Conservation (phyloP, 2,113 vertebrate species). For the Phalacrocorax aristotelis region DNA sequence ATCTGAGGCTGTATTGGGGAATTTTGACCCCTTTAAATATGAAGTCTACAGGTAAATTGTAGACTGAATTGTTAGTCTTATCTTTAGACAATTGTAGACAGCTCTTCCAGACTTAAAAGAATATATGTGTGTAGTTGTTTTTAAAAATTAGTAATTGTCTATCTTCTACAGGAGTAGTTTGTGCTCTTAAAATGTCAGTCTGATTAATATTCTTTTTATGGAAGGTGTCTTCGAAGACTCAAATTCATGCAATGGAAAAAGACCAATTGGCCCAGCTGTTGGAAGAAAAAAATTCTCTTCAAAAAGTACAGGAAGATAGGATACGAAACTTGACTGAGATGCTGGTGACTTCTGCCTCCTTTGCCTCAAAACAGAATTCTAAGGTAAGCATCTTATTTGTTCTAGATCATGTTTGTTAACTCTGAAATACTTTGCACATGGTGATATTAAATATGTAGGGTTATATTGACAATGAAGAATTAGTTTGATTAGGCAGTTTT, state of each 20-base stretch:
- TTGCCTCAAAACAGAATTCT: slow-evolving; percentile 56
- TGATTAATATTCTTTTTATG: background rate
- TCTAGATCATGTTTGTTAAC: background rate
- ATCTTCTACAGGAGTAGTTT: background rate
- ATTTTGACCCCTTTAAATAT: background rate
- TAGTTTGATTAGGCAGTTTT: background rate
- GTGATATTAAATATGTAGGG: background rate
- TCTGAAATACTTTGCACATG: background rate
- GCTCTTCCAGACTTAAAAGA: background rate
- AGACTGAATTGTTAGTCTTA: background rate
- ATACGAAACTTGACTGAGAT: slow-evolving; percentile 89
- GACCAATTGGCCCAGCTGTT: slow-evolving; percentile 85
- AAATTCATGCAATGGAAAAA: slow-evolving; percentile 88
- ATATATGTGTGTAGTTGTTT: background rate
- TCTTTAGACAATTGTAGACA: background rate
- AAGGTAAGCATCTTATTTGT: slow-evolving; percentile 72
- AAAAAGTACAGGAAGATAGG: slow-evolving; percentile 86
- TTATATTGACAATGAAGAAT: background rate
- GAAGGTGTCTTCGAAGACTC: slow-evolving; percentile 87
- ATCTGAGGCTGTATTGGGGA: background rate
- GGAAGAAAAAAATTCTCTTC: slow-evolving; percentile 91
- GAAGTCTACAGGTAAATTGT: background rate
- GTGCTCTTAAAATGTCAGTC: background rate
- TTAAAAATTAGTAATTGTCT: background rate
- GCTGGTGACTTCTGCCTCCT: slow-evolving; percentile 84